A percentile compares a stretch with the other conserved stretches of the same genome.
Evolutionary conservation across 2,797 vertebrate genomes (phyloP).

Genomic region (Enteromius trimaculatus): DNA sequence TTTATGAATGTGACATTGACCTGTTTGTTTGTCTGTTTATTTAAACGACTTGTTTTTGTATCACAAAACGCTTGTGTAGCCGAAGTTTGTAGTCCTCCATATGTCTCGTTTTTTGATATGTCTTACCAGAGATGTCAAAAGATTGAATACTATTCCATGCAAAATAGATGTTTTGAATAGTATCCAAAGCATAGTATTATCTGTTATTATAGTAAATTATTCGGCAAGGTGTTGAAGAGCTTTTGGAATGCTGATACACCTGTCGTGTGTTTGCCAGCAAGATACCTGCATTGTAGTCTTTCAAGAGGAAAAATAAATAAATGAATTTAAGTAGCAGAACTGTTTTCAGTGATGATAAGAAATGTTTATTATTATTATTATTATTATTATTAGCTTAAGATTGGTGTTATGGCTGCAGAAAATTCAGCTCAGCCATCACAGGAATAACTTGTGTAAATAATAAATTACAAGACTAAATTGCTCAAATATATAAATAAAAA

Average conservation of each 20-base stretch:
- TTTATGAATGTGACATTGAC: conserved; percentile 18
- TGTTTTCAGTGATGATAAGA: neutral
- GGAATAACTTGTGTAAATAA: neutral
- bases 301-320: neutral
- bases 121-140: neutral
- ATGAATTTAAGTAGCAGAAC: neutral
- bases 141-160: neutral
- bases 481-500: neutral
- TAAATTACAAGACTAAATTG: neutral
- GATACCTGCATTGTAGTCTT: neutral
- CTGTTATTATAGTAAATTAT: neutral
- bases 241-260: neutral
- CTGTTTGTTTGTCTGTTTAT: neutral
- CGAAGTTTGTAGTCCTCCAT: neutral
- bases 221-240: no score
- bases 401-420: neutral
- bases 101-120: neutral
- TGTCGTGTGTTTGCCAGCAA: neutral
- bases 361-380: neutral
- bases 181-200: neutral
- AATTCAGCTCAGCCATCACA: neutral
- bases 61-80: neutral
- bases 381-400: neutral
- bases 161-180: neutral
- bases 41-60: neutral